Evolutionary conservation across 35 echinoderm and acorn worm genomes (phyloP).

Genomic region (Hemicentrotus pulcherrimus): DNA sequence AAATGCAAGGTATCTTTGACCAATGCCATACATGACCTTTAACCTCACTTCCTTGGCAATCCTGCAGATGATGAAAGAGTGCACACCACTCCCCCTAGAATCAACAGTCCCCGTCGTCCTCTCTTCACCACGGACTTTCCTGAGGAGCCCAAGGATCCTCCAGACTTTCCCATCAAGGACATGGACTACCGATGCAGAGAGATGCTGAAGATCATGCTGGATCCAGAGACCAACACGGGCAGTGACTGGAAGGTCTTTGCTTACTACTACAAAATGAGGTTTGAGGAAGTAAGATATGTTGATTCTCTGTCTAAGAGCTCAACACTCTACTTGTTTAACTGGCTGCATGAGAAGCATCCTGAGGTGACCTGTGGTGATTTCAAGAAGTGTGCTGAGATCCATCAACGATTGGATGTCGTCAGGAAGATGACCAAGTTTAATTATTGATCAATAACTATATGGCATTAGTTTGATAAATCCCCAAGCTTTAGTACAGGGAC

Average conservation of each 20-base stretch:
- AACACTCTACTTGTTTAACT: background rate
- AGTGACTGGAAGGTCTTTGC: slow-evolving; percentile 12
- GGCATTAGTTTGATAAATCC: background rate
- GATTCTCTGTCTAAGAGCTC: background rate
- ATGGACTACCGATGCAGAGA: slow-evolving; percentile 22
- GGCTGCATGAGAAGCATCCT: background rate
- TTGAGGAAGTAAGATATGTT: background rate
- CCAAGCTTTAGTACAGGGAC: no score
- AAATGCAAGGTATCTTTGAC: background rate
- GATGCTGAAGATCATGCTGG: slow-evolving; percentile 19
- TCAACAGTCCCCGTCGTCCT: background rate
- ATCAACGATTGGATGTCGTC: slow-evolving; percentile 29
- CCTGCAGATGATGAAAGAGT: background rate
- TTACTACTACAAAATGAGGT: background rate
- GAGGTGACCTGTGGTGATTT: background rate
- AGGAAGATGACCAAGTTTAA: background rate
- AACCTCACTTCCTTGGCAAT: background rate
- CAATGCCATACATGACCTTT: background rate
- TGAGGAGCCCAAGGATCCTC: background rate
- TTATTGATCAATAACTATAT: background rate
- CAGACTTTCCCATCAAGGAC: background rate
- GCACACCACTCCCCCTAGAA: background rate
- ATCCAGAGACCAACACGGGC: slow-evolving; percentile 4
- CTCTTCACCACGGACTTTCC: background rate
- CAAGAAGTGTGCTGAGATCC: background rate